These are phyloP conservation scores for Amphiprion percula DNA, from an alignment of 2,113 vertebrate species.

Conservation along the genomic window DNA sequence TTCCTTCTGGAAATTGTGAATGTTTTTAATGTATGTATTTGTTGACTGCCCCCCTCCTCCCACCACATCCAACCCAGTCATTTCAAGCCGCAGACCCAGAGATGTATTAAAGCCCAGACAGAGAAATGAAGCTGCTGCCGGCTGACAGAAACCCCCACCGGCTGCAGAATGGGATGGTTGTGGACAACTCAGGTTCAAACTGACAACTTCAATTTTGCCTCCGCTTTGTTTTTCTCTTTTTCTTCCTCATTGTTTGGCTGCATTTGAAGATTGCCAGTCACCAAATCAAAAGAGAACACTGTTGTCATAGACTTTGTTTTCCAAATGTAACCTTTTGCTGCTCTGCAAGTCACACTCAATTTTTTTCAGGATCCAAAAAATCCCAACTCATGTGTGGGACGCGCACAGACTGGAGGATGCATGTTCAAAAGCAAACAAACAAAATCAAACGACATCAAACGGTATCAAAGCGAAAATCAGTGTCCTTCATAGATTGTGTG, in stretches of 20 bases:
- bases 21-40: slow-evolving; percentile 66
- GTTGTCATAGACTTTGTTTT: slow-evolving; percentile 65
- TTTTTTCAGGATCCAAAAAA: slow-evolving; percentile 47
- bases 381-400: slow-evolving; percentile 3
- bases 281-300: slow-evolving; percentile 62
- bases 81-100: slow-evolving; percentile 52
- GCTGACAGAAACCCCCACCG: slow-evolving; percentile 74
- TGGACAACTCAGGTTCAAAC: slow-evolving; percentile 68
- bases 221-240: slow-evolving; percentile 43
- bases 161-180: slow-evolving; percentile 72
- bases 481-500: slow-evolving; percentile 68
- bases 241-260: slow-evolving; percentile 50
- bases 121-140: slow-evolving; percentile 50
- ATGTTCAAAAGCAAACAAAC: slow-evolving; percentile 39
- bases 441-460: slow-evolving; percentile 63
- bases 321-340: slow-evolving; percentile 54
- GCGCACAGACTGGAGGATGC: neutral
- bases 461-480: slow-evolving; percentile 64
- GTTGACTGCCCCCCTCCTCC: slow-evolving; percentile 37
- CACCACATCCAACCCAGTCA: slow-evolving; percentile 44
- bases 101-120: slow-evolving; percentile 53
- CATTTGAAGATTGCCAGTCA: slow-evolving; percentile 74
- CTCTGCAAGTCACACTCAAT: slow-evolving; percentile 55
- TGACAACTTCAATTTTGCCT: slow-evolving; percentile 72
- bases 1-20: slow-evolving; percentile 44